phyloP scores from a whole-genome alignment of 1,140 invertebrate species.

The Lerema accius region DNA sequence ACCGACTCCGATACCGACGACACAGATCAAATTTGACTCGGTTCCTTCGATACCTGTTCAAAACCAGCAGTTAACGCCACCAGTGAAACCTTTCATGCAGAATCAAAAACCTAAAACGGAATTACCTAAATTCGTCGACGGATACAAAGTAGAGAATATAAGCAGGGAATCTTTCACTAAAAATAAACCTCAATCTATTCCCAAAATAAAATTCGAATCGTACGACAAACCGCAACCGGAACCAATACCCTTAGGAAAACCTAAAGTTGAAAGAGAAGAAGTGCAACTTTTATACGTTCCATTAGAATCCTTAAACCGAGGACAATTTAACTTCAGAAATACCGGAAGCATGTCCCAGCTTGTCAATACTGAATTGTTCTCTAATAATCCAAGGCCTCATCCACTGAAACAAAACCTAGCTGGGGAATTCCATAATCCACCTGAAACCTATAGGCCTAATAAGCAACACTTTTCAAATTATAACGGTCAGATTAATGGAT shows the following conservation, averaged over 20 bases:
- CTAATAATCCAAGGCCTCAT: slow-evolving; percentile 57
- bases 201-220: slow-evolving; percentile 69
- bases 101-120: slow-evolving; percentile 49
- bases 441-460: slow-evolving; percentile 47
- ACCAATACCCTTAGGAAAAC: slow-evolving; percentile 41
- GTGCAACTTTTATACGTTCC: slow-evolving; percentile 92
- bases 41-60: slow-evolving; percentile 45
- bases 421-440: slow-evolving; percentile 54
- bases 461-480: slow-evolving; percentile 57
- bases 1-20: slow-evolving; percentile 45
- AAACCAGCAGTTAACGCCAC: slow-evolving; percentile 41
- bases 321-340: slow-evolving; percentile 78
- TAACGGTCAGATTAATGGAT: slow-evolving; percentile 56
- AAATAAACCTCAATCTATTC: slow-evolving; percentile 61
- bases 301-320: slow-evolving; percentile 87
- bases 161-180: slow-evolving; percentile 46
- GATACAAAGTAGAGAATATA: slow-evolving; percentile 70
- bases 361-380: slow-evolving; percentile 62
- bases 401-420: slow-evolving; percentile 61
- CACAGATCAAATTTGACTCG: slow-evolving; percentile 56
- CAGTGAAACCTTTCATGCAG: slow-evolving; percentile 54
- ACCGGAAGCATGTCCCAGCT: slow-evolving; percentile 55
- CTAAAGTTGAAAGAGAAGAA: slow-evolving; percentile 84
- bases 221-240: slow-evolving; percentile 54
- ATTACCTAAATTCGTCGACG: slow-evolving; percentile 68